Percentiles rank a stretch among this genome's conserved stretches.
Conservation (phyloP, 2,888 invertebrate species). For the Dicranocentrus wangi region DNA sequence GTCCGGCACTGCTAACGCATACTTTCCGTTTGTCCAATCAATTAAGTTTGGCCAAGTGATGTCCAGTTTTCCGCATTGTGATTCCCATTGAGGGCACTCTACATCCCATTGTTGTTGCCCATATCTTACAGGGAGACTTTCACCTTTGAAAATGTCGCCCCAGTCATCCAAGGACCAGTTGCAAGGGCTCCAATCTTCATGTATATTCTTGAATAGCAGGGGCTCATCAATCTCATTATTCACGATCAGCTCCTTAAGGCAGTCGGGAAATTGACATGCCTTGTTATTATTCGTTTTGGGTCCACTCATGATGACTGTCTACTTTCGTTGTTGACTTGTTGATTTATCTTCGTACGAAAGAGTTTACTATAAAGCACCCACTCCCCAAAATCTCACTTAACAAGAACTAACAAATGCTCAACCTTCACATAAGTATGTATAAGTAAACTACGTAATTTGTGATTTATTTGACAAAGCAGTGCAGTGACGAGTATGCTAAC, state of each 20-base stretch:
- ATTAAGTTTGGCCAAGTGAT: conserved; percentile 82
- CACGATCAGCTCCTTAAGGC: conserved; percentile 56
- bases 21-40: conserved; percentile 73
- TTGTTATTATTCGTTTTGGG: no score
- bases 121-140: conserved; percentile 79
- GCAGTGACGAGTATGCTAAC: no score
- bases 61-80: conserved; percentile 79
- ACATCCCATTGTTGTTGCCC: conserved; percentile 74
- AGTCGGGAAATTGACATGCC: conserved; percentile 50
- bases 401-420: no score
- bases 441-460: neutral
- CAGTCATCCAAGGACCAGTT: conserved; percentile 80
- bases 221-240: conserved; percentile 65
- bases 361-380: no score
- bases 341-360: neutral
- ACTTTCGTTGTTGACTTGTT: no score
- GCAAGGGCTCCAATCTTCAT: conserved; percentile 79
- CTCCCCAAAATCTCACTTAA: no score
- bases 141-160: conserved; percentile 78
- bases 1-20: conserved; percentile 41
- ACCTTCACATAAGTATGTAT: neutral
- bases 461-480: no score
- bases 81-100: conserved; percentile 86
- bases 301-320: no score
- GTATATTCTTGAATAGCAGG: conserved; percentile 67